Conservation (phyloP, 2,888 invertebrate genomes). For the Sphaeridia pumilis region DNA sequence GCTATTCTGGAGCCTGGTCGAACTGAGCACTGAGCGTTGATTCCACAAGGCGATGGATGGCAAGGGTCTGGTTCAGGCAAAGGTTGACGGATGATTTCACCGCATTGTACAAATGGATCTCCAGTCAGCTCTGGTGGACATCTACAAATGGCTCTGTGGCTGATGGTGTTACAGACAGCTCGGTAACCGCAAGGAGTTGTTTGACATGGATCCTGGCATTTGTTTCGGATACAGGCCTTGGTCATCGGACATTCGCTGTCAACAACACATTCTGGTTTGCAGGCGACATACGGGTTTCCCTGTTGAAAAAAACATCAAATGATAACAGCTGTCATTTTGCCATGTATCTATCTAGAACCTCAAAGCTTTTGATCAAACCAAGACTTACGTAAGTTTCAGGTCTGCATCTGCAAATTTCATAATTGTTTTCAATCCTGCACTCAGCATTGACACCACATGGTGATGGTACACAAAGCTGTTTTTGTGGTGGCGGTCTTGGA, state of each 20-base stretch:
- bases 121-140: conserved; percentile 42
- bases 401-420: conserved; percentile 33
- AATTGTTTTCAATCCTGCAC: conserved; percentile 44
- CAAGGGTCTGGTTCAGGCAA: conserved; percentile 52
- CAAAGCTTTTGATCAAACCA: neutral
- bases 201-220: conserved; percentile 66
- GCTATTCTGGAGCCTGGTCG: conserved; percentile 51
- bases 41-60: conserved; percentile 68
- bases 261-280: conserved; percentile 58
- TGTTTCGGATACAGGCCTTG: conserved; percentile 58
- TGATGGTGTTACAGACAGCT: conserved; percentile 57
- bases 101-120: conserved; percentile 36
- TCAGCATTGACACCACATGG: conserved; percentile 65
- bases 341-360: neutral
- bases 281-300: conserved; percentile 35
- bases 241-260: conserved; percentile 65
- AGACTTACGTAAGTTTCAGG: conserved; percentile 44
- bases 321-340: neutral
- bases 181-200: conserved; percentile 49
- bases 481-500: conserved; percentile 4
- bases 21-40: conserved; percentile 67
- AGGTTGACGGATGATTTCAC: conserved; percentile 21
- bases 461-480: conserved; percentile 60
- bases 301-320: conserved; percentile 13
- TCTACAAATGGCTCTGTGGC: conserved; percentile 59